A percentile compares a stretch with the other conserved stretches of the same genome.
Conservation (phyloP, 2,113 vertebrate species). For the Shinisaurus crocodilurus region DNA sequence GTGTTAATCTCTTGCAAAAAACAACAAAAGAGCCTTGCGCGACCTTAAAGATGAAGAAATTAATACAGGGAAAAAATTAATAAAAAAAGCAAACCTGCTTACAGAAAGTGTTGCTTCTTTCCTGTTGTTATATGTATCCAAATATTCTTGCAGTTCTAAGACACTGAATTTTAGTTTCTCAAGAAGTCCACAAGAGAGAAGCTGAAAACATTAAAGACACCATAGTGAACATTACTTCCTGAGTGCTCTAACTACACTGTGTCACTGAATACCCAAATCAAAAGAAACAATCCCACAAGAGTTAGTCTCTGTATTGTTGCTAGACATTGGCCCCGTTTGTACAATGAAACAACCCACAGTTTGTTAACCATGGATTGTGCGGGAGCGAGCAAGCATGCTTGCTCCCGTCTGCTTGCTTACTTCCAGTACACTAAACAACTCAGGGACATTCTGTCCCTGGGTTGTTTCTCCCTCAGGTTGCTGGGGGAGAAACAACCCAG, state of each 20-base stretch:
- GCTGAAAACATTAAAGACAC: constrained; percentile 77
- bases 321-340: neutral
- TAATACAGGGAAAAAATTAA: neutral
- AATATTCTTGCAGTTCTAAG: constrained; percentile 95
- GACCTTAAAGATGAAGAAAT: neutral
- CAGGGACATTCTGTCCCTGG: no score
- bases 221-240: constrained; percentile 41
- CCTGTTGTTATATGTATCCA: constrained; percentile 95
- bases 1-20: no score
- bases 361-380: no score
- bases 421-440: no score
- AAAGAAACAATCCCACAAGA: neutral
- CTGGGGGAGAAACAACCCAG: no score
- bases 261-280: neutral
- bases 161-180: constrained; percentile 99
- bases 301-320: neutral
- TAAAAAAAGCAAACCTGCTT: constrained; percentile 64
- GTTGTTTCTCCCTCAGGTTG: no score
- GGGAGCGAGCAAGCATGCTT: no score
- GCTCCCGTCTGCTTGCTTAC: no score
- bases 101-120: constrained; percentile 95
- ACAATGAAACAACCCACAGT: no score
- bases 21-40: no score
- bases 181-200: constrained; percentile 96
- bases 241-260: neutral